Evolutionary conservation across 2,888 invertebrate genomes (phyloP), one percentile per base, ranked within the genome.

Genomic region (Lordiphosa andalusiaca): DNA sequence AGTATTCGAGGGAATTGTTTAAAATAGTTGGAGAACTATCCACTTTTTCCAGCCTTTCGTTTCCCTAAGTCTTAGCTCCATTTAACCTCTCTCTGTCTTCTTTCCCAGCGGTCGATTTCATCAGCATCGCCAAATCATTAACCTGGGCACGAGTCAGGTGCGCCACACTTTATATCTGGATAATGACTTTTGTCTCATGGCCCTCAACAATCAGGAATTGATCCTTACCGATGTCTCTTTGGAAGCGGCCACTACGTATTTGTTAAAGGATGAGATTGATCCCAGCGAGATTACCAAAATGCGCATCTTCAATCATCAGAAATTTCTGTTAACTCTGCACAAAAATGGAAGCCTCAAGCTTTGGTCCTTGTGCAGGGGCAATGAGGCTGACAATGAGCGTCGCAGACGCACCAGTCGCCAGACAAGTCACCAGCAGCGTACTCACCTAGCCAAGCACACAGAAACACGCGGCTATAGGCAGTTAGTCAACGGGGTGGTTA

Each of bases 111-210:
- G 88, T 6, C 85, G 86, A 30, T 88, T 87, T 42, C 88, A 88
- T 62, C 88, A 88, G 57, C 84, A 87, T 16, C 88, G 88, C 1
- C 88, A 89, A 57, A 88, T 90, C 6, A 72, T 89, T 9, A 81
- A 84, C 35, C 63, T 90, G 35, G 85, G 85, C 2, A 16, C 52
- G 1, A 55, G 78, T 25, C 59, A 81, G 16, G 84, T 86, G 6
- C 84, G 71, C 33, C 63, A 83, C 16, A 77, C 87, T 2, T 62
- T 80, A 10, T 82, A 89, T 40, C 60, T 88, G 2, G 76, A 87
- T 13, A 69, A 81, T 6, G 88, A 90, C 47, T 84, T 76, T 19
- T 89, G 88, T 50, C 38, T 89, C 4, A 84, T 89, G 47, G 86
- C 84, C 0, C 59, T 89, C 4, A 68, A 73, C 10, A 82, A 84